Percentiles rank a stretch among this genome's conserved stretches.
phyloP scores from a whole-genome alignment of 2,113 vertebrate genomes.

The Ptyas mucosa region DNA sequence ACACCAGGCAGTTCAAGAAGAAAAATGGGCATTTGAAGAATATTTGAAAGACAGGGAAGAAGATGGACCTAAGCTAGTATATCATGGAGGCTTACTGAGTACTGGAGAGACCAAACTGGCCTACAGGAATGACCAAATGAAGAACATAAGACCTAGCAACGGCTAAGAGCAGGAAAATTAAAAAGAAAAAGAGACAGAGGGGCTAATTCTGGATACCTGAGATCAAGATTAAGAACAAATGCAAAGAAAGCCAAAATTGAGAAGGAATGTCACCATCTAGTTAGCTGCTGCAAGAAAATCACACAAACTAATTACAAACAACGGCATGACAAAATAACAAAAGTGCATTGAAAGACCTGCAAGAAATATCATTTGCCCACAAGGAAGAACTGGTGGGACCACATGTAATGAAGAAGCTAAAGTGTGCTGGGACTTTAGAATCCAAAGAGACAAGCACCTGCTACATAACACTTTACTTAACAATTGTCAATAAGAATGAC shows the following conservation, averaged over 20 bases:
- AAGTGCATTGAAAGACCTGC: not conserved
- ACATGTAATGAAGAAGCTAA: no score
- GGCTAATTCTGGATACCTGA: not conserved
- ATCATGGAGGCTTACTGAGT: not conserved
- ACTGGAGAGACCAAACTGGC: not conserved
- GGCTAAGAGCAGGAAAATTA: not conserved
- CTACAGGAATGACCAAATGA: not conserved
- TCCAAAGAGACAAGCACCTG: no score
- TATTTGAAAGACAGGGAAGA: not conserved
- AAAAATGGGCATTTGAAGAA: not conserved
- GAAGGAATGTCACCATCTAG: not conserved
- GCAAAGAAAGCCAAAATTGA: not conserved
- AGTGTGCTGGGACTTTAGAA: no score
- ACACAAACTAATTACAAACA: not conserved
- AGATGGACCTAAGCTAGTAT: not conserved
- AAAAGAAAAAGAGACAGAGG: not conserved
- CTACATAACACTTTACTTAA: no score
- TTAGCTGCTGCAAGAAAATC: not conserved
- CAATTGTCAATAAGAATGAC: no score
- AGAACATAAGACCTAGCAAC: not conserved
- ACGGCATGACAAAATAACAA: not conserved
- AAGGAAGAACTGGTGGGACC: no score
- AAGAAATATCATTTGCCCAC: no score
- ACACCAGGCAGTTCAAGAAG: not conserved
- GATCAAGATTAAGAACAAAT: not conserved